Percentiles rank a stretch among this genome's conserved stretches.
phyloP scores from a whole-genome alignment of 2,888 invertebrate species.

The Nysson spinosus region DNA sequence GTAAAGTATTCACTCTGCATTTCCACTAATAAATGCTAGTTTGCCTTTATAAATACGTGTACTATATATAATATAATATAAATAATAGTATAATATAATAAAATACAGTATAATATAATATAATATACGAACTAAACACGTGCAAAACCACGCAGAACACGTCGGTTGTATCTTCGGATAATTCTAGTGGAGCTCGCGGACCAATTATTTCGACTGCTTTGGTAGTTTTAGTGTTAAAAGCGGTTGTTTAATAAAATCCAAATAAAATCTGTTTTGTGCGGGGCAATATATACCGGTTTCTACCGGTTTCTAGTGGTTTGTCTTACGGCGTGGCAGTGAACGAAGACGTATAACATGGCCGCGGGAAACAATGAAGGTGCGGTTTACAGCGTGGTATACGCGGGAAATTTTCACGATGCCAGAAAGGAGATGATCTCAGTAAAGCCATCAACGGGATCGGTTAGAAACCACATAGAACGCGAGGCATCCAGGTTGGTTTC shows the following conservation, averaged over 20 bases:
- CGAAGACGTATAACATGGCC: slow-evolving; percentile 38
- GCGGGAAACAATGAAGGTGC: slow-evolving; percentile 37
- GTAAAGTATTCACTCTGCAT: no score
- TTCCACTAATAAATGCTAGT: no score
- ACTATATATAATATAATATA: no score
- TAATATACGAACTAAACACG: no score
- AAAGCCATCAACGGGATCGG: slow-evolving; percentile 19
- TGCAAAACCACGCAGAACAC: no score
- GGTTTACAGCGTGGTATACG: slow-evolving; percentile 32
- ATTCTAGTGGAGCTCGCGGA: no score
- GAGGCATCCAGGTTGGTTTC: background rate
- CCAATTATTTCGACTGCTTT: no score
- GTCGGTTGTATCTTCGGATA: no score
- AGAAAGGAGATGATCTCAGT: slow-evolving; percentile 38
- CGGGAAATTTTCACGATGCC: slow-evolving; percentile 38
- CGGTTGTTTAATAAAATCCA: slow-evolving; percentile 36
- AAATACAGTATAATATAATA: no score
- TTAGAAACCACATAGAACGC: background rate
- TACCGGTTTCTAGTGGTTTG: slow-evolving; percentile 23
- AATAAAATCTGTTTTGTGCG: slow-evolving; percentile 26
- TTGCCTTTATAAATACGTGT: no score
- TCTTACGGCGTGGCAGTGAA: slow-evolving; percentile 14
- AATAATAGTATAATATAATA: no score
- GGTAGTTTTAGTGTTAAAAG: no score
- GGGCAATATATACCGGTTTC: slow-evolving; percentile 20